Evolutionary conservation across 2,888 invertebrate species (phyloP), one percentile per base, ranked within the genome.

Genomic region (Caenorhabditis sp.): DNA sequence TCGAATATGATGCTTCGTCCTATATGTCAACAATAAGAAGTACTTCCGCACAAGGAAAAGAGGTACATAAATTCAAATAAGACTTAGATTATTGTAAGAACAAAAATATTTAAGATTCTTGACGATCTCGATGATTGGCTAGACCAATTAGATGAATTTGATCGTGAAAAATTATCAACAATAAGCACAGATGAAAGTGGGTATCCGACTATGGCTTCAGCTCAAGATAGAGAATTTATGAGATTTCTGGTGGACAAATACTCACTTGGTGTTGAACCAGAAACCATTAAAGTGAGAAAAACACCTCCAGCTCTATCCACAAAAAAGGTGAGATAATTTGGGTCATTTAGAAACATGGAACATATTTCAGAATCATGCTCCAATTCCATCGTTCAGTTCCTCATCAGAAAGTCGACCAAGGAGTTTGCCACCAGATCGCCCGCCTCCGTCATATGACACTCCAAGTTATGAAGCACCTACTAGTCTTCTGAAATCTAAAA

Each of bases 51-150:
- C 71, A 72, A 59, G 72, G 68, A 21, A 72, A 59, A 50, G 25
- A 59, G n/a, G 31, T 31, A 7, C 31, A 31, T 17, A 21, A 3
- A 54, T 5, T 4, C 4, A 23, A 54, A 25, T 5, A 21, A 21
- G 26, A 21, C 7, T 7, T 4, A 54, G 3, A 25, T 25, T 62
- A 70, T 50, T n/a, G n/a, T n/a, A n/a, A n/a, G n/a, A n/a, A n/a
- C n/a, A 62, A 66, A 14, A 59, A 56, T 26, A 50, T 56, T 31
- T 4, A 31, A 31, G 60, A 68, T 72, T 50, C 20, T 72, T 25
- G 63, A 74, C 56, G 73, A 74, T 25, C 54, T 69, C 25, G 69
- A 74, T 36, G 63, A 66, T 57, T 74, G 73, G 73, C 54, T 74
- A 49, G 67, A 70, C 56, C 60, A 67, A 56, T 56, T 70, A 43